Conservation (phyloP, 2,888 invertebrate species). For the Stramonita haemastoma region DNA sequence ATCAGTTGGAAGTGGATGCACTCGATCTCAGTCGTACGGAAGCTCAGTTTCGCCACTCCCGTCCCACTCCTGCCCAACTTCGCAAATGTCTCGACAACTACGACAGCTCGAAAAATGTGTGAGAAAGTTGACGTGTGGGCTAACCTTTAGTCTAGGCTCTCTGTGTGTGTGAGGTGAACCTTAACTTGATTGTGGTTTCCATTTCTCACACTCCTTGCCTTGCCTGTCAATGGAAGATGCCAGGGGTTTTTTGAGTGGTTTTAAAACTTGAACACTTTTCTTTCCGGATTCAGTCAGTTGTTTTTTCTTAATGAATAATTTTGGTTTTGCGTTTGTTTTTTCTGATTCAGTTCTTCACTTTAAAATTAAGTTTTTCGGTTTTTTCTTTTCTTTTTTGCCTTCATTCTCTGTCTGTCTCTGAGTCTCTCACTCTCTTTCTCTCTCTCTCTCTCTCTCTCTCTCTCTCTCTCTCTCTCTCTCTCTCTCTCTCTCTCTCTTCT, state of each 20-base stretch:
- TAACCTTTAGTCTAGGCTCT: neutral
- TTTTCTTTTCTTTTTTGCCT: neutral
- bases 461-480: too few relatives aligned
- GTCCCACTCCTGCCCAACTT: slow-evolving; percentile 27
- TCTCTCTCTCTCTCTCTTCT: too few relatives aligned
- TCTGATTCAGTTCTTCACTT: neutral
- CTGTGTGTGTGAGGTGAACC: neutral
- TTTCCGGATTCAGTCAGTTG: too few relatives aligned
- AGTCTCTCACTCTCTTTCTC: neutral
- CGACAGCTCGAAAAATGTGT: slow-evolving; percentile 39
- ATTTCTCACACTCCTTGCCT: neutral
- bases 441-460: neutral
- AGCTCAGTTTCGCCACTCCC: slow-evolving; percentile 39
- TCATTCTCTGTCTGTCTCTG: neutral
- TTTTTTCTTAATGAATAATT: neutral
- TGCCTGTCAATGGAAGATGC: neutral
- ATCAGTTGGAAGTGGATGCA: slow-evolving; percentile 44
- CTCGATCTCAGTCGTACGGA: slow-evolving; percentile 42
- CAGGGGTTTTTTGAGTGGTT: neutral
- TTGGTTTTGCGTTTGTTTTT: neutral
- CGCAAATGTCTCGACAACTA: slow-evolving; percentile 2
- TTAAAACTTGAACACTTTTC: neutral
- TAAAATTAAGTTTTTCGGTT: neutral
- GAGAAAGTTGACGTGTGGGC: slow-evolving; percentile 30
- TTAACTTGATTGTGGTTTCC: neutral